Conservation (phyloP, 2,113 vertebrate species). For the Labrus mixtus region DNA sequence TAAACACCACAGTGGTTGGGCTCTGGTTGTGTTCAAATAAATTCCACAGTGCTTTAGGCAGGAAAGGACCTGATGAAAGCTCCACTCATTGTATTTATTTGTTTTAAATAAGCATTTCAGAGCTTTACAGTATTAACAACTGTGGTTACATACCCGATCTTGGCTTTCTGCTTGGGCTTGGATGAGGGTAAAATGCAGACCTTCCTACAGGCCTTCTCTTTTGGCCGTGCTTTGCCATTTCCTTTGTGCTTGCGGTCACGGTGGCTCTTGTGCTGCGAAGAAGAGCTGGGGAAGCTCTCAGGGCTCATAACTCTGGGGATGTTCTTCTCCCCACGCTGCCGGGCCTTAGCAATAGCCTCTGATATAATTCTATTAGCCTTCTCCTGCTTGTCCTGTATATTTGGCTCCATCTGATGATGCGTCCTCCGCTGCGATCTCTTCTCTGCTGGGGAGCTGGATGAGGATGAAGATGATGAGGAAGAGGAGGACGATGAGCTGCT, state of each 20-base stretch:
- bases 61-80: constrained; percentile 30
- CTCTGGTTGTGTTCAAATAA: constrained; percentile 19
- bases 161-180: constrained; percentile 94
- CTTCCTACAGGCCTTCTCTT: constrained; percentile 91
- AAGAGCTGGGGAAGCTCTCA: constrained; percentile 95
- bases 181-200: constrained; percentile 87
- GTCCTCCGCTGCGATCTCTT: constrained; percentile 88
- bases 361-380: constrained; percentile 99
- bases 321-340: constrained; percentile 96
- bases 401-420: constrained; percentile 86
- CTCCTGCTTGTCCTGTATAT: constrained; percentile 94
- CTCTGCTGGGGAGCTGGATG: constrained; percentile 83
- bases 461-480: constrained; percentile 83
- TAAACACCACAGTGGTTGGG: constrained; percentile 20
- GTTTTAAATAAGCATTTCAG: neutral
- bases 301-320: constrained; percentile 98
- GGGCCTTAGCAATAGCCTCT: constrained; percentile 96
- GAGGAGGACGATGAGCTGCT: constrained; percentile 85
- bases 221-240: constrained; percentile 86
- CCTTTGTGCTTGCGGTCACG: constrained; percentile 89
- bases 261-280: constrained; percentile 85
- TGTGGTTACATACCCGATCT: constrained; percentile 90
- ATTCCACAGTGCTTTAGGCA: neutral
- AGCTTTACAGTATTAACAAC: neutral
- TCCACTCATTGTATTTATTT: constrained; percentile 22